phyloP scores from a whole-genome alignment of 2,113 vertebrate genomes.

The Canis aureus region DNA sequence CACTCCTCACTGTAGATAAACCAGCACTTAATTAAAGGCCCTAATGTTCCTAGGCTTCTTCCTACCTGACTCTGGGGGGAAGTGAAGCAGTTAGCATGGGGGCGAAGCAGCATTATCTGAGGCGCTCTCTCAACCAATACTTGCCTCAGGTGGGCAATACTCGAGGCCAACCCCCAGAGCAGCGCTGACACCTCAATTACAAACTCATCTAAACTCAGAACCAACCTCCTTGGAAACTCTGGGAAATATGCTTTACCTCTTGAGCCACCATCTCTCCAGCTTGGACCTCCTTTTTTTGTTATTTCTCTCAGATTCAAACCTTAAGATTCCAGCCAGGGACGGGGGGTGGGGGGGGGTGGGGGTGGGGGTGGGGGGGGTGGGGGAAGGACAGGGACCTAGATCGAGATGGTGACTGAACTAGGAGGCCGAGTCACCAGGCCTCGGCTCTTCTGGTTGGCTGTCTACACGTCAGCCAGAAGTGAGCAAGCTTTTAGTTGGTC shows the following conservation, averaged over 20 bases:
- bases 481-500: background rate
- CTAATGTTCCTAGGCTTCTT: constrained; percentile 32
- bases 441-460: constrained; percentile 49
- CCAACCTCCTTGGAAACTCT: background rate
- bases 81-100: constrained; percentile 7
- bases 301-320: constrained; percentile 2
- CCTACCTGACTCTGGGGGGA: background rate
- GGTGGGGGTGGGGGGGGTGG: background rate
- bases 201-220: background rate
- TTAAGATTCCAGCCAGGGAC: background rate
- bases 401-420: background rate
- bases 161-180: background rate
- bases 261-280: background rate
- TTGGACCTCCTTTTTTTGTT: constrained; percentile 21
- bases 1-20: constrained; percentile 13
- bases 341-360: too few species aligned
- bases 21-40: constrained; percentile 14
- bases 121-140: background rate
- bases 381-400: background rate
- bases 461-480: constrained; percentile 22
- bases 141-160: constrained; percentile 24
- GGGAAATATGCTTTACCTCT: constrained; percentile 32
- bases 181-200: background rate
- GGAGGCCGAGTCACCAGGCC: background rate
- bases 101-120: constrained; percentile 8